Evolutionary conservation across 2,113 vertebrate species (phyloP), one percentile per base, ranked within the genome.

Genomic region (Saguinus midas): DNA sequence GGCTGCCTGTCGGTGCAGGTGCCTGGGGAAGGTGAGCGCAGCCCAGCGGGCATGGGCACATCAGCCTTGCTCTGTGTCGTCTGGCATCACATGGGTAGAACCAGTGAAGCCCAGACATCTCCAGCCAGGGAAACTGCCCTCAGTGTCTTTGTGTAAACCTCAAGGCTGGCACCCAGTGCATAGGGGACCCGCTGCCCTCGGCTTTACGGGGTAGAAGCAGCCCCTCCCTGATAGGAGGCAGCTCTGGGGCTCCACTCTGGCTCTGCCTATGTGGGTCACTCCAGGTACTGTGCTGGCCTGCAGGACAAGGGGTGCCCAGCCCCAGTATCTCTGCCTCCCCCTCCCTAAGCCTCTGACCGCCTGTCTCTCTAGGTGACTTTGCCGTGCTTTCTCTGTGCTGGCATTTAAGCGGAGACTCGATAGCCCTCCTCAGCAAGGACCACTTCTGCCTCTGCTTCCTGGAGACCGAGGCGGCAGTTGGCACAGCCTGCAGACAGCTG

Each of bases 401-500:
- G 99, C 99, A 99, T 78, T 83, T 96, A 73, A 99, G 94, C 0
- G 99, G 99, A 43, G 98, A 99, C 70, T 98, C 98, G 6, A 72
- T 99, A 95, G 98, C 98, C 8, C 98, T 99, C 21, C 94, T 99
- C 61, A 99, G 99, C 37, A 99, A 99, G 96, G 99, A 99, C 12
- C 98, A 99, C 96, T 98, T 99, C 79, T 99, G 99, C 87, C 97
- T 99, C 87, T 99, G 99, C 92, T 99, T 99, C 98, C 98, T 99
- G 97, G 99, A 99, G 73, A 98, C 96, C 0, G 98, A 98, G 91
- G 98, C 96, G 29, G 97, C 98, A 0, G 5, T 12, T 0, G 1
- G 52, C 52, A 5, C 40, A 1, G 79, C 95, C 35, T 14, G 20
- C 0, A 72, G 88, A n/a, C 81, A n/a, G 25, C 75, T 0, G 20